A percentile compares a stretch with the other conserved stretches of the same genome.
Evolutionary conservation across 1,140 invertebrate genomes (phyloP).

Genomic region (Tetramorium alpestre): DNA sequence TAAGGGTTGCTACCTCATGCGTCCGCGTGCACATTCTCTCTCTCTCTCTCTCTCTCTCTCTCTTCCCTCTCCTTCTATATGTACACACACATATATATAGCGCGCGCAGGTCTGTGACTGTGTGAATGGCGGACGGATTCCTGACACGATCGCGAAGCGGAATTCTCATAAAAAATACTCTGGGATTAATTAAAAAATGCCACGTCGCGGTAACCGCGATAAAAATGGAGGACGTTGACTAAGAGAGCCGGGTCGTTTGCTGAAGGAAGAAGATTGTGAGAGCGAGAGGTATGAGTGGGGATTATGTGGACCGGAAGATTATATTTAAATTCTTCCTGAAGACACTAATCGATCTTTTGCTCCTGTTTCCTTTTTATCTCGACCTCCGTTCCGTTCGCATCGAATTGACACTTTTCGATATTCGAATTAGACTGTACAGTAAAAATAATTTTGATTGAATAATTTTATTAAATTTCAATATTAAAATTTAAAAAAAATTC

Average conservation of each 20-base stretch:
- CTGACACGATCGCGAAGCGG: constrained; percentile 72
- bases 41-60: background rate
- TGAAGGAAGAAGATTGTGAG: constrained; percentile 44
- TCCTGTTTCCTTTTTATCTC: constrained; percentile 33
- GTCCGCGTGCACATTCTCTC: background rate
- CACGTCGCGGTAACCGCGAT: constrained; percentile 63
- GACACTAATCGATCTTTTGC: constrained; percentile 69
- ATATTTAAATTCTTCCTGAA: constrained; percentile 74
- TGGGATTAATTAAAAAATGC: constrained; percentile 82
- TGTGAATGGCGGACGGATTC: constrained; percentile 54
- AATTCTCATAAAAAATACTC: constrained; percentile 81
- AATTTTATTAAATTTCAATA: background rate
- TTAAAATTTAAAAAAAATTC: background rate
- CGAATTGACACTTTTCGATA: background rate
- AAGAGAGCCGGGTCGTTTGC: constrained; percentile 38
- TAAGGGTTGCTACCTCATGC: constrained; percentile 24
- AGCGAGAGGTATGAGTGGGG: constrained; percentile 40
- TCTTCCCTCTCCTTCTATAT: background rate
- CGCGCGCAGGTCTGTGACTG: background rate
- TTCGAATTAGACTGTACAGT: background rate
- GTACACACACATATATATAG: no score
- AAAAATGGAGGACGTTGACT: constrained; percentile 58
- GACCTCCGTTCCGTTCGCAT: no score
- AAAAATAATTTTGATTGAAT: background rate
- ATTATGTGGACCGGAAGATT: constrained; percentile 72